phyloP scores from a whole-genome alignment of 1,140 invertebrate genomes.

The Nasonia giraulti region DNA sequence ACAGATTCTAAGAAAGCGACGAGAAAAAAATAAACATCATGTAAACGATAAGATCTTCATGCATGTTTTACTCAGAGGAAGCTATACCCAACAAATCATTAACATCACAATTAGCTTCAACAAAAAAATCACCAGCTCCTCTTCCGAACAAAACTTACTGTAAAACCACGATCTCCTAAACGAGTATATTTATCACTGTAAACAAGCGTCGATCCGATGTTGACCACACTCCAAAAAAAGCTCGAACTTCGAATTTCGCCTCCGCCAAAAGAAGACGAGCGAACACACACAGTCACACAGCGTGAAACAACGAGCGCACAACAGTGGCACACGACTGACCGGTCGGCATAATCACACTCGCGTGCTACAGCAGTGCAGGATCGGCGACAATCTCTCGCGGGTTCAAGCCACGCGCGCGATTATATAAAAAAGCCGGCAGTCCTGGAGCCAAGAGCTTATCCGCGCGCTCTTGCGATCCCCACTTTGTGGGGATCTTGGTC shows the following conservation, averaged over 20 bases:
- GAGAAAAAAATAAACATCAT: not conserved
- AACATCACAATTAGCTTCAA: not conserved
- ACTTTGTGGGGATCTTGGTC: not conserved
- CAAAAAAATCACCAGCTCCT: too few species aligned
- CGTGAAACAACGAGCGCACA: not conserved
- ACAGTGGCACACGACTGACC: not conserved
- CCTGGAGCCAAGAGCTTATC: not conserved
- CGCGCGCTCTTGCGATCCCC: not conserved
- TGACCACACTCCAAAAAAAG: too few species aligned
- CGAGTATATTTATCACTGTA: too few species aligned
- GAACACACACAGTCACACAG: not conserved
- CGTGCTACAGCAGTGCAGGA: too few species aligned
- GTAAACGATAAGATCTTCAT: not conserved
- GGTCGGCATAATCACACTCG: not conserved
- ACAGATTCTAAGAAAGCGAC: not conserved
- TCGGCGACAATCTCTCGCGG: not conserved
- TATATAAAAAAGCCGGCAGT: constrained; percentile 40
- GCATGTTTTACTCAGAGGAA: not conserved
- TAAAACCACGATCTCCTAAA: too few species aligned
- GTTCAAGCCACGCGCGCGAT: not conserved
- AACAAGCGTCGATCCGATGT: too few species aligned
- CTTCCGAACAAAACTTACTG: not conserved
- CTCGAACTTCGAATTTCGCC: too few species aligned
- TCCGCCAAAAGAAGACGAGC: too few species aligned
- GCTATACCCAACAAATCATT: not conserved